Evolutionary conservation across 2,888 invertebrate genomes (phyloP).

Genomic region (Nymphalis c-album): DNA sequence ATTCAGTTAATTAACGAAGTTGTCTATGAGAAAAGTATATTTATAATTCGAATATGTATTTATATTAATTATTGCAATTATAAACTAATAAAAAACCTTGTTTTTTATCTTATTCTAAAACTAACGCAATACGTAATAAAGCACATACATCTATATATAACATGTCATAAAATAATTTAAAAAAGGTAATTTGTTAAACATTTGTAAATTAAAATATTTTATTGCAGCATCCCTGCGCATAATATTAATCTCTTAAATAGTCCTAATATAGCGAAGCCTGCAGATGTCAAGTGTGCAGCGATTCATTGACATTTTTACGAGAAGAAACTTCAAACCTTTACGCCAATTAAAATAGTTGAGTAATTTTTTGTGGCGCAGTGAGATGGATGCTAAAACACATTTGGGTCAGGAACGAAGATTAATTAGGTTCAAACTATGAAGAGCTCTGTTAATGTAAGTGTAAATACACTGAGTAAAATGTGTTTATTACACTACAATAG

Average conservation of each 20-base stretch:
- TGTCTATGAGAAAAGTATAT: slow-evolving; percentile 7
- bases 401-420: slow-evolving; percentile 69
- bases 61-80: neutral
- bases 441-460: slow-evolving; percentile 61
- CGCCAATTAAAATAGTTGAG: slow-evolving; percentile 79
- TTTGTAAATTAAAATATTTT: too few relatives aligned
- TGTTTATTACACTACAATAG: slow-evolving; percentile 67
- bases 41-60: neutral
- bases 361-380: slow-evolving; percentile 67
- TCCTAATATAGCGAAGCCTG: slow-evolving; percentile 39
- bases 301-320: slow-evolving; percentile 67
- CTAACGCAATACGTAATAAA: too few relatives aligned
- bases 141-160: too few relatives aligned
- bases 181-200: neutral
- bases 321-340: slow-evolving; percentile 64
- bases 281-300: slow-evolving; percentile 58
- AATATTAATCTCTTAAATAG: slow-evolving; percentile 25
- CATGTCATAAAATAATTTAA: neutral
- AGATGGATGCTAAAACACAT: slow-evolving; percentile 71
- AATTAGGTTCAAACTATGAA: slow-evolving; percentile 68
- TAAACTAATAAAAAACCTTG: neutral
- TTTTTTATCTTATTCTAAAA: too few relatives aligned
- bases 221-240: slow-evolving; percentile 12
- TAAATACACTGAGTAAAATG: slow-evolving; percentile 67
- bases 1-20: slow-evolving; percentile 48